phyloP scores from a whole-genome alignment of 2,113 vertebrate species.

The Scalopus aquaticus region DNA sequence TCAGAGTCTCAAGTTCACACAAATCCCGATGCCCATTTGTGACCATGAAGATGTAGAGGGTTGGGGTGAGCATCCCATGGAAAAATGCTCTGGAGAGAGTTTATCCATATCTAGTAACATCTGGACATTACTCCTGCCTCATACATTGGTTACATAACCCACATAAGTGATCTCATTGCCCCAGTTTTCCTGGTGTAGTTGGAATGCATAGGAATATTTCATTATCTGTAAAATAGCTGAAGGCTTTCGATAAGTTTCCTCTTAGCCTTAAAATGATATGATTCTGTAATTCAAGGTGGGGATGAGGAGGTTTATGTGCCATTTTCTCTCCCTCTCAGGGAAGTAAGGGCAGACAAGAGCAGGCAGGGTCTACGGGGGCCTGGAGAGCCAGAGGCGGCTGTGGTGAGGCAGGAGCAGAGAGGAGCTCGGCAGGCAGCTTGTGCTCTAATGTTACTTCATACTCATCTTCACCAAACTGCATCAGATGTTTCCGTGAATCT shows the following conservation, averaged over 20 bases:
- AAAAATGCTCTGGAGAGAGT: background rate
- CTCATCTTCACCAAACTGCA: background rate
- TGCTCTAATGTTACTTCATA: no score
- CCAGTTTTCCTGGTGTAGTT: background rate
- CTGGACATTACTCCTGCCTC: background rate
- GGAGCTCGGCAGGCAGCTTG: background rate
- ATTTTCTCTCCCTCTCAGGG: background rate
- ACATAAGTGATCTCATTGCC: background rate
- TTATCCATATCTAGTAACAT: background rate
- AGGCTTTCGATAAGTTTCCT: background rate
- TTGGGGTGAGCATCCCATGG: background rate
- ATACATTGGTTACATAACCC: background rate
- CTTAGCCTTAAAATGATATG: slow-evolving; percentile 6
- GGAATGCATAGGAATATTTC: slow-evolving; percentile 42
- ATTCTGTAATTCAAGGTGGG: background rate
- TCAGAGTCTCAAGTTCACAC: background rate
- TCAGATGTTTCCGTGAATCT: background rate
- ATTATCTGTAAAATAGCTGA: background rate
- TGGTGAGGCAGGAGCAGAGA: background rate
- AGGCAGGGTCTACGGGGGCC: background rate
- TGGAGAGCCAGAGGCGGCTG: background rate
- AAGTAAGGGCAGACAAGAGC: background rate
- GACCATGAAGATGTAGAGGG: accelerated
- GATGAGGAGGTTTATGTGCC: background rate
- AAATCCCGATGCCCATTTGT: background rate